Conservation (phyloP, 2,888 invertebrate genomes). For the Anagyrus pseudococci region DNA sequence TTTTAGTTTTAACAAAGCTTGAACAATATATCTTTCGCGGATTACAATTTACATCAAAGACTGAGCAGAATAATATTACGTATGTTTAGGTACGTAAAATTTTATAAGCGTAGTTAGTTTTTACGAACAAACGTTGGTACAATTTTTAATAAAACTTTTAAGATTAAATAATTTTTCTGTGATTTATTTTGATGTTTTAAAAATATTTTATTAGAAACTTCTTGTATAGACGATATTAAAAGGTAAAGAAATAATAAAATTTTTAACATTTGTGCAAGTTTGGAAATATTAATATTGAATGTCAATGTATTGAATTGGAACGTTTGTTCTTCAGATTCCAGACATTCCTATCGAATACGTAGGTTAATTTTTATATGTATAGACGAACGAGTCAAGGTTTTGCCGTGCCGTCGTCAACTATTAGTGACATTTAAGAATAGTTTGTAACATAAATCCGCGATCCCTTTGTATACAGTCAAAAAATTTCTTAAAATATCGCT, state of each 20-base stretch:
- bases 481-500: constrained; percentile 10
- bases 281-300: constrained; percentile 2
- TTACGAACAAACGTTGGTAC: constrained; percentile 27
- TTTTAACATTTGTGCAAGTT: background rate
- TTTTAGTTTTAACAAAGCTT: constrained; percentile 33
- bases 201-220: constrained; percentile 7
- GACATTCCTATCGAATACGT: constrained; percentile 49
- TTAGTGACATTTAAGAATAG: constrained; percentile 25
- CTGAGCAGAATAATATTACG: constrained; percentile 47
- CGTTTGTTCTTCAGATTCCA: constrained; percentile 41
- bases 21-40: constrained; percentile 41
- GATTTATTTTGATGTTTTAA: background rate
- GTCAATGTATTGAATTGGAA: constrained; percentile 8
- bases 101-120: constrained; percentile 30
- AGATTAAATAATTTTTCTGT: background rate
- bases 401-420: constrained; percentile 20
- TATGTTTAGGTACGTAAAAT: constrained; percentile 34
- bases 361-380: constrained; percentile 48
- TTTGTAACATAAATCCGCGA: constrained; percentile 27
- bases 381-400: constrained; percentile 35
- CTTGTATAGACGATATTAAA: constrained; percentile 12
- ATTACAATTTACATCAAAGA: constrained; percentile 54
- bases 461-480: constrained; percentile 2
- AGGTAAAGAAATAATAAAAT: constrained; percentile 9
- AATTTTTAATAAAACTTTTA: constrained; percentile 9